phyloP scores from a whole-genome alignment of 2,888 invertebrate species.

The Eupithecia tripunctaria region DNA sequence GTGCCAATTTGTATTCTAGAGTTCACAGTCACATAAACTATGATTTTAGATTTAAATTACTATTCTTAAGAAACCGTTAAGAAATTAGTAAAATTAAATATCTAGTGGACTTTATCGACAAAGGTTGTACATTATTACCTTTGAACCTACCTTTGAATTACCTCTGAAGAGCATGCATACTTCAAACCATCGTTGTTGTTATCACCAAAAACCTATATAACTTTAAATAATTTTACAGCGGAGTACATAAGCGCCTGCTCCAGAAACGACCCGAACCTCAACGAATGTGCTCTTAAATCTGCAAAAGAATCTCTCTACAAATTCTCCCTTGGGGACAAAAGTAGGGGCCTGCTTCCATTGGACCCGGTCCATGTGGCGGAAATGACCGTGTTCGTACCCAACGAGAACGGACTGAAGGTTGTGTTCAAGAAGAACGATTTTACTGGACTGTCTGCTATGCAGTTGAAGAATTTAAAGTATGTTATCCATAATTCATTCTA shows the following conservation, averaged over 20 bases:
- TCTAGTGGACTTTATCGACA: not conserved
- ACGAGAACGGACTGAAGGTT: constrained; percentile 66
- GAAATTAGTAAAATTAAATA: not conserved
- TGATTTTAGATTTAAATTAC: not conserved
- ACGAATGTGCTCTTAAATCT: constrained; percentile 65
- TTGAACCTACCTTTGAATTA: too few species aligned
- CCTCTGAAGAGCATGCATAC: too few species aligned
- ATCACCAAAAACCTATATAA: too few species aligned
- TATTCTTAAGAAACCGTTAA: not conserved
- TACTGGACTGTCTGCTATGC: constrained; percentile 62
- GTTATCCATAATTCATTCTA: not conserved
- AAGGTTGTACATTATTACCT: not conserved
- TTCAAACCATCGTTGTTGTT: too few species aligned
- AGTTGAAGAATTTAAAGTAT: constrained; percentile 62
- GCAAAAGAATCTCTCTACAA: constrained; percentile 61
- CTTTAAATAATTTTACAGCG: constrained; percentile 52
- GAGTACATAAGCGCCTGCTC: constrained; percentile 64
- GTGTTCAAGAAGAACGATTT: constrained; percentile 67
- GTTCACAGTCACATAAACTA: not conserved
- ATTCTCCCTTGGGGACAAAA: constrained; percentile 62
- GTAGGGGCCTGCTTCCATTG: constrained; percentile 57
- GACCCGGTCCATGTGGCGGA: constrained; percentile 66
- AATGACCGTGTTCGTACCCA: constrained; percentile 66
- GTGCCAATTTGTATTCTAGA: not conserved
- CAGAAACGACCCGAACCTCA: constrained; percentile 67